Evolutionary conservation across 2,113 vertebrate genomes (phyloP).

Genomic region (Oryzias curvinotus): DNA sequence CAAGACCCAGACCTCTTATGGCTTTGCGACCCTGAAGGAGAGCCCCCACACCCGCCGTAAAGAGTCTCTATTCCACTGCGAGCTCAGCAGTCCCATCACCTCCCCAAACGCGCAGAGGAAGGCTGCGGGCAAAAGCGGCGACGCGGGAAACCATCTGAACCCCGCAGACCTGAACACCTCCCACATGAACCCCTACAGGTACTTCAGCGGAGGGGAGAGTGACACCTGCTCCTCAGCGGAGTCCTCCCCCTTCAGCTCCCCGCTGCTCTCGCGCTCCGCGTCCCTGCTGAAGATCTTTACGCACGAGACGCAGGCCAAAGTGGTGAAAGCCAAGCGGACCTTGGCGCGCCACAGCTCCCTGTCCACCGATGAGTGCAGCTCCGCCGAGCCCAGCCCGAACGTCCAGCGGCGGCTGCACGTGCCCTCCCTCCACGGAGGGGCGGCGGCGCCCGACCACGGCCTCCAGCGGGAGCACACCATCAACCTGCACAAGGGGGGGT

Average conservation of each 20-base stretch:
- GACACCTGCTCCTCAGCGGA: conserved; percentile 96
- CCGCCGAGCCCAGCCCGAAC: conserved; percentile 89
- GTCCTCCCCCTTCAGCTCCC: conserved; percentile 93
- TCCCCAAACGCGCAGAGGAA: conserved; percentile 85
- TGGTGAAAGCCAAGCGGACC: conserved; percentile 88
- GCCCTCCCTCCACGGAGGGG: conserved; percentile 62
- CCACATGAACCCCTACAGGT: conserved; percentile 88
- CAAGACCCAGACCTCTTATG: conserved; percentile 94
- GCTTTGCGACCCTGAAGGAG: conserved; percentile 91
- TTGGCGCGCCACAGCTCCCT: conserved; percentile 91
- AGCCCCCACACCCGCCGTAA: conserved; percentile 95
- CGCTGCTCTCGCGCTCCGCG: conserved; percentile 89
- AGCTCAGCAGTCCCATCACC: conserved; percentile 85
- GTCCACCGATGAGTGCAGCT: conserved; percentile 92
- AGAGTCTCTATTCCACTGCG: conserved; percentile 94
- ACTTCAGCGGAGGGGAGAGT: conserved; percentile 93
- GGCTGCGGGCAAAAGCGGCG: conserved; percentile 63
- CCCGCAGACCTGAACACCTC: conserved; percentile 78
- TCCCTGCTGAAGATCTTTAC: conserved; percentile 93
- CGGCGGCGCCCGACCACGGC: conserved; percentile 52
- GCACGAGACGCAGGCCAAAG: conserved; percentile 92
- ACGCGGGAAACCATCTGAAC: conserved; percentile 70
- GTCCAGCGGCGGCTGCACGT: conserved; percentile 81
- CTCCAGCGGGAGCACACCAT: conserved; percentile 82
- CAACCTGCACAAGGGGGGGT: conserved; percentile 84